Evolutionary conservation across 2,113 vertebrate genomes (phyloP).

Genomic region (Pygoscelis adeliae): DNA sequence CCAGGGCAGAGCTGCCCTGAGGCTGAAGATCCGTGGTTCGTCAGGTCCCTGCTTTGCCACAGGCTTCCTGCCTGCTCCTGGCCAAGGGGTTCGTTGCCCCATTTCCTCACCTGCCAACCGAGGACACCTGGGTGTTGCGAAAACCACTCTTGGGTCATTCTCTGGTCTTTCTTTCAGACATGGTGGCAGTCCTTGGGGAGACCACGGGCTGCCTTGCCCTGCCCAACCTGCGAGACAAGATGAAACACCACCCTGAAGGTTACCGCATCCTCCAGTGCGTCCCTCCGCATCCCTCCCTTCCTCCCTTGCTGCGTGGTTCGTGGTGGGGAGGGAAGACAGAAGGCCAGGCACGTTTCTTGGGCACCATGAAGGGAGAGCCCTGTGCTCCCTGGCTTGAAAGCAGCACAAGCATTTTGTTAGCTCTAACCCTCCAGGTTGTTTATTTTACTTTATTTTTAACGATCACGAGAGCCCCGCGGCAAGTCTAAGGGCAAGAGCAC

Average conservation of each 20-base stretch:
- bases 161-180: conserved; percentile 81
- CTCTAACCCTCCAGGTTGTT: background rate
- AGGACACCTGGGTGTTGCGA: background rate
- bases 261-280: conserved; percentile 85
- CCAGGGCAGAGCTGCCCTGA: background rate
- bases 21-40: background rate
- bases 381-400: background rate
- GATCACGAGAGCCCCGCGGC: background rate
- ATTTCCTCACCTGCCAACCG: background rate
- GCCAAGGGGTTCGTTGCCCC: background rate
- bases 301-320: fast-evolving
- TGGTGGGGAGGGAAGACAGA: background rate
- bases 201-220: conserved; percentile 86
- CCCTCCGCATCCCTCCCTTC: background rate
- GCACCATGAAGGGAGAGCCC: background rate
- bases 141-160: background rate
- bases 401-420: background rate
- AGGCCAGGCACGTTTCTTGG: background rate
- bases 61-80: background rate
- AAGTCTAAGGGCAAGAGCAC: background rate
- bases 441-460: background rate
- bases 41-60: background rate
- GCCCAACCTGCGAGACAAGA: conserved; percentile 82
- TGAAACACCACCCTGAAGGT: conserved; percentile 90
- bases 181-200: conserved; percentile 96